Conservation (phyloP, 2,888 invertebrate genomes). For the Trichopria drosophilae region DNA sequence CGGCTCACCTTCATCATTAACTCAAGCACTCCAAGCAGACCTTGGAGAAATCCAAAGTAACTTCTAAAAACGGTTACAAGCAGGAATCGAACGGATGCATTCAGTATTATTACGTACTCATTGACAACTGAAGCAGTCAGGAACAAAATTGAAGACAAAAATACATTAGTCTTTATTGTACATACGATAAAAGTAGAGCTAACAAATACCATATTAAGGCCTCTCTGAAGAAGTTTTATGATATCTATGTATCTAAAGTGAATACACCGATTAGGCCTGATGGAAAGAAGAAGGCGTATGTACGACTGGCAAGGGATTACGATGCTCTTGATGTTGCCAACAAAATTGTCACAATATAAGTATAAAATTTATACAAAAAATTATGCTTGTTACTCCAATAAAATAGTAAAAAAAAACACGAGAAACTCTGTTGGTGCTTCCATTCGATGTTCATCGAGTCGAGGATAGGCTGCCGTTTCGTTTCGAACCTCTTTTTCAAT, state of each 20-base stretch:
- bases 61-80: conserved; percentile 92
- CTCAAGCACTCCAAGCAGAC: too few relatives aligned
- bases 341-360: conserved; percentile 96
- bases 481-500: conserved; percentile 89
- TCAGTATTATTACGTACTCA: conserved; percentile 96
- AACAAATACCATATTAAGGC: conserved; percentile 97
- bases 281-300: conserved; percentile 99
- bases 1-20: too few relatives aligned
- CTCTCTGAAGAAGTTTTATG: conserved; percentile 97
- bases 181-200: conserved; percentile 88
- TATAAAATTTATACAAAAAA: conserved; percentile 42
- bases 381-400: conserved; percentile 31
- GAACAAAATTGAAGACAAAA: conserved; percentile 99
- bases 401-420: conserved; percentile 53
- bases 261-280: conserved; percentile 97
- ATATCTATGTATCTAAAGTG: conserved; percentile 97
- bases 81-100: conserved; percentile 96
- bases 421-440: conserved; percentile 95
- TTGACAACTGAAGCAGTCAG: conserved; percentile 99
- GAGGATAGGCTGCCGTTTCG: conserved; percentile 95
- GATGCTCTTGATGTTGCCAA: conserved; percentile 99
- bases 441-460: conserved; percentile 98
- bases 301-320: conserved; percentile 93
- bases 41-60: conserved; percentile 91
- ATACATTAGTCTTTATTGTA: conserved; percentile 98